Percentiles rank a stretch among this genome's conserved stretches.
Conservation (phyloP, 2,113 vertebrate species). For the Lonchura striata region DNA sequence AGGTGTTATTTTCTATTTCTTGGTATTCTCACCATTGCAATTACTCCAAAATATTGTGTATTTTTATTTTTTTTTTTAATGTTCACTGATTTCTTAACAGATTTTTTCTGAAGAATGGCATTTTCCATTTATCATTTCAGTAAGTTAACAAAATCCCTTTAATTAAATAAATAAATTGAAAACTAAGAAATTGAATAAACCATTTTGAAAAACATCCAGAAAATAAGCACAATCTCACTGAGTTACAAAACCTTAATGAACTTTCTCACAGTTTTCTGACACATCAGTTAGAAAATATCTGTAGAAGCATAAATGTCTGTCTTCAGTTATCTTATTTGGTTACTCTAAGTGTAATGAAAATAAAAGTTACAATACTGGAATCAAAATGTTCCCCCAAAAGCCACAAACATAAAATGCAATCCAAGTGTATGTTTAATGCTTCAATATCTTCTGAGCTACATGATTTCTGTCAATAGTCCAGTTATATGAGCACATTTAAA, state of each 20-base stretch:
- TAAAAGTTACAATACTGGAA: not conserved
- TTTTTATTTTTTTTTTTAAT: not conserved
- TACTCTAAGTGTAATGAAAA: not conserved
- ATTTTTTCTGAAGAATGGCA: not conserved
- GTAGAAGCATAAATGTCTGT: not conserved
- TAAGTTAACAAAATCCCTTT: not conserved
- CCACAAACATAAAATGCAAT: not conserved
- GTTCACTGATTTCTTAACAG: not conserved
- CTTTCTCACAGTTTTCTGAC: not conserved
- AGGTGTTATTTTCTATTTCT: not conserved
- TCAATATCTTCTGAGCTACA: not conserved
- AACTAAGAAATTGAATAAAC: not conserved
- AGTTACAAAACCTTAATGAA: not conserved
- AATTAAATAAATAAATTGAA: not conserved
- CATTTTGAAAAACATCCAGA: not conserved
- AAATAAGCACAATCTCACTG: not conserved
- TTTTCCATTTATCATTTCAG: not conserved
- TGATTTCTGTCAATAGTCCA: not conserved
- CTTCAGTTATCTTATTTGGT: not conserved
- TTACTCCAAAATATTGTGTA: not conserved
- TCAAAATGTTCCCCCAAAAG: not conserved
- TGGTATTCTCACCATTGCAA: not conserved
- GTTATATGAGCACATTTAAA: not conserved
- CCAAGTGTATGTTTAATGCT: not conserved
- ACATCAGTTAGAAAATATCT: not conserved